Evolutionary conservation across 2,113 vertebrate species (phyloP), one percentile per base, ranked within the genome.

Genomic region (Proteles cristata): DNA sequence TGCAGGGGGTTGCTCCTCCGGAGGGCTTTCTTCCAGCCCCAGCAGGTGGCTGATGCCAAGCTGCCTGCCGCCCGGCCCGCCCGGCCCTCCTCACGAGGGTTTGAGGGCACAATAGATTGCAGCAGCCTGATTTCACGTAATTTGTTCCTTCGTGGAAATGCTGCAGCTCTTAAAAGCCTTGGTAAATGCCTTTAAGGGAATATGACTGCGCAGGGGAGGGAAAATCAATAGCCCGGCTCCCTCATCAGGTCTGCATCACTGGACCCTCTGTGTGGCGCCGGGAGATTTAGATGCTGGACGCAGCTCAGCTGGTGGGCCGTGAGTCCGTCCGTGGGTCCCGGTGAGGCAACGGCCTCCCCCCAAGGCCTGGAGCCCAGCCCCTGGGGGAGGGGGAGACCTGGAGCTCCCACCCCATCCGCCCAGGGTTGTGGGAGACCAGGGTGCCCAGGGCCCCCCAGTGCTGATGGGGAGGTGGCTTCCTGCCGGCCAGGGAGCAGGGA

Each of bases 101-200:
- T 19, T 10, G 43, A 39, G 28, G 90, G 94, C 95, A 97, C 96
- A 95, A 92, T 43, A 82, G 92, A 96, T 96, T 45, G 63, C 93
- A 66, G 89, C n/a, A 28, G 74, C 76, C 97, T 97, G 97, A 94
- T 98, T 97, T 98, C 92, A 88, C 92, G 0, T 97, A 96, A 97
- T 98, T 95, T 97, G 92, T 92, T 97, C 96, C 92, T 98, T 97
- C 96, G 96, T 96, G 96, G 97, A 97, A 96, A 93, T 14, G 83
- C 95, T 88, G 82, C n/a, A 69, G 93, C 97, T 97, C 97, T 96
- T 97, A 97, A 98, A 97, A 98, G 98, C 97, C 94, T 89, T 33
- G 17, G 92, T 94, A 97, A 98, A 98, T 94, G 97, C 96, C 97
- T 98, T 96, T 94, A 92, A 98, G 97, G 98, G 97, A 98, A 92